Conservation (phyloP, 1,140 invertebrate species). For the Drosophila eugracilis region DNA sequence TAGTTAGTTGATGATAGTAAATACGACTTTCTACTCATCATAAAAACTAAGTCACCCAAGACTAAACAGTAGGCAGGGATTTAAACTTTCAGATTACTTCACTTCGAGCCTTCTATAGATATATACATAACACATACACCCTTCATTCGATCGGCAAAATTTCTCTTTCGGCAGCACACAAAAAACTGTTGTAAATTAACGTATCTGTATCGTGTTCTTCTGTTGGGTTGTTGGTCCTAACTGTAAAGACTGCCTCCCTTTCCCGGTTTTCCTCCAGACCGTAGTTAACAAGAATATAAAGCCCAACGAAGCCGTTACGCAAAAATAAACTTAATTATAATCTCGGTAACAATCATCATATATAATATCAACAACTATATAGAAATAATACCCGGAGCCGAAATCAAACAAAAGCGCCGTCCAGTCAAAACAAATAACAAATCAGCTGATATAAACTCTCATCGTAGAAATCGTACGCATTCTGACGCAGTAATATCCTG, state of each 20-base stretch:
- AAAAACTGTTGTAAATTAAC: slow-evolving; percentile 63
- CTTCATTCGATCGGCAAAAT: slow-evolving; percentile 68
- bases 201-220: slow-evolving; percentile 40
- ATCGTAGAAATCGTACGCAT: no score
- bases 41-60: neutral
- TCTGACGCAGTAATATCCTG: neutral
- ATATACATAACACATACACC: slow-evolving; percentile 45
- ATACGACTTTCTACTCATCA: no score
- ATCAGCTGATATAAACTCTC: no score
- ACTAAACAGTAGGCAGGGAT: slow-evolving; percentile 4
- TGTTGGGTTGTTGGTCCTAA: slow-evolving; percentile 3
- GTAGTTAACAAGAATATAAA: neutral
- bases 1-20: no score
- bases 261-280: slow-evolving; percentile 24
- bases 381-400: neutral
- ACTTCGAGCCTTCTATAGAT: slow-evolving; percentile 39
- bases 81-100: slow-evolving; percentile 38
- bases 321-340: neutral
- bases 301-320: neutral
- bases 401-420: neutral
- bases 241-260: slow-evolving; percentile 15
- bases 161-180: slow-evolving; percentile 63
- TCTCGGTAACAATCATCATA: neutral
- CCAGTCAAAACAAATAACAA: no score
- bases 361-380: no score